Base-by-base conservation (phyloP, 2,797 vertebrate species). In the Glossophaga mutica region DNA sequence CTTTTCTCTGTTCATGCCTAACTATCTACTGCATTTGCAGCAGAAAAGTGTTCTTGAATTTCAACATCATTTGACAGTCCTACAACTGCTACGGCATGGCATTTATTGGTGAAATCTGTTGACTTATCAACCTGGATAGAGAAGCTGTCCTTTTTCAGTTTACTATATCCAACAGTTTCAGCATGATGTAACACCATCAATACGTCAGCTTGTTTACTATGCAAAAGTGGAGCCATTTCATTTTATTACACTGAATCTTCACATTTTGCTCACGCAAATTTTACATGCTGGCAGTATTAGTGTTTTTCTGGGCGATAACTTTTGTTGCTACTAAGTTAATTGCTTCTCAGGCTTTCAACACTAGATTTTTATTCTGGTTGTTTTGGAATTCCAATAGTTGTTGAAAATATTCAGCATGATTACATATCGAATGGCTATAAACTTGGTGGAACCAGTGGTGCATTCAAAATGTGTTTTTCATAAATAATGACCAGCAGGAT, bases 61-160 rank as follows among this genome's bases (percentile, higher is more conserved):
- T 95, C 67, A 91, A 6, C 14, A 32, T 82, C 67, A 90, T 92
- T 94, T 87, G 34, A n/a, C 86, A 78, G 74, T 82, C 52, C 48
- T 82, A 85, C 39, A 79, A 86, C 86, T 95, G 19, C 55, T 73
- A 55, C 6, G 76, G 29, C 24, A 6, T 68, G 95, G 85, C 70
- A 90, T 94, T 95, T 95, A 84, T 24, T 87, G 76, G 22, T 94
- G 39, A 94, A 91, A 79, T 96, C 65, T 92, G 57, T 92, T 91
- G n/a, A 91, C 29, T 94, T 44, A 74, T 34, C 70, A 89, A 78
- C 62, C 34, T 59, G 57, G 62, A 82, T 46, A 83, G 37, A 87
- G 46, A 59, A 62, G 37, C 44, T 87, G 12, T 76, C 86, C 62
- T 88, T 90, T 77, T 84, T 59, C 37, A 76, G 37, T 74, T 90